Evolutionary conservation across 2,888 invertebrate genomes (phyloP).

Genomic region (Sphaeridia pumilis): DNA sequence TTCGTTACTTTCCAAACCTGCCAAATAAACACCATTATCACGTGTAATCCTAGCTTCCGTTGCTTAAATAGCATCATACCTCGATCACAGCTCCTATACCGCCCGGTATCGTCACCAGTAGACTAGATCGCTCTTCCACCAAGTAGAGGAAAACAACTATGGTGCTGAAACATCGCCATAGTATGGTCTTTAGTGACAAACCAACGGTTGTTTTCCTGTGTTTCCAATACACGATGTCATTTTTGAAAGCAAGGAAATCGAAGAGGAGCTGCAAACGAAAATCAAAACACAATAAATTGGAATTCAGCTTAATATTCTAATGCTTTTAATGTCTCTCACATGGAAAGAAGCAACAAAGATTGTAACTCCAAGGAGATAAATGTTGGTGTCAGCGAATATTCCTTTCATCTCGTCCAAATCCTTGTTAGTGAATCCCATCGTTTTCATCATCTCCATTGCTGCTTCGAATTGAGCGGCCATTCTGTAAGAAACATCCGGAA

Average conservation of each 20-base stretch:
- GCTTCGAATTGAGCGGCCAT: slow-evolving; percentile 64
- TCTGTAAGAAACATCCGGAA: slow-evolving; percentile 42
- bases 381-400: slow-evolving; percentile 89
- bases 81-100: slow-evolving; percentile 81
- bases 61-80: slow-evolving; percentile 43
- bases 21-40: slow-evolving; percentile 1
- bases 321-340: slow-evolving; percentile 63
- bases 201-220: slow-evolving; percentile 74
- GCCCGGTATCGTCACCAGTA: slow-evolving; percentile 74
- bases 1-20: slow-evolving; percentile 92
- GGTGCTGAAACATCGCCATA: slow-evolving; percentile 92
- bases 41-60: not conserved
- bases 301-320: too few relatives aligned
- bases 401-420: slow-evolving; percentile 95
- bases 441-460: slow-evolving; percentile 56
- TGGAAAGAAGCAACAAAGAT: slow-evolving; percentile 83
- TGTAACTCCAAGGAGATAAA: slow-evolving; percentile 79
- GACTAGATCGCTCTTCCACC: slow-evolving; percentile 79
- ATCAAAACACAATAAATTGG: not conserved
- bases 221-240: slow-evolving; percentile 92
- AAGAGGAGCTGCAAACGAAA: slow-evolving; percentile 62
- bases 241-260: slow-evolving; percentile 95
- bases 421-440: slow-evolving; percentile 79
- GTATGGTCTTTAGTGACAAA: slow-evolving; percentile 71
- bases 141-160: slow-evolving; percentile 82